These are phyloP conservation scores for Atrina japonica DNA, from an alignment of 2,888 invertebrate genomes.

Conservation along the genomic window DNA sequence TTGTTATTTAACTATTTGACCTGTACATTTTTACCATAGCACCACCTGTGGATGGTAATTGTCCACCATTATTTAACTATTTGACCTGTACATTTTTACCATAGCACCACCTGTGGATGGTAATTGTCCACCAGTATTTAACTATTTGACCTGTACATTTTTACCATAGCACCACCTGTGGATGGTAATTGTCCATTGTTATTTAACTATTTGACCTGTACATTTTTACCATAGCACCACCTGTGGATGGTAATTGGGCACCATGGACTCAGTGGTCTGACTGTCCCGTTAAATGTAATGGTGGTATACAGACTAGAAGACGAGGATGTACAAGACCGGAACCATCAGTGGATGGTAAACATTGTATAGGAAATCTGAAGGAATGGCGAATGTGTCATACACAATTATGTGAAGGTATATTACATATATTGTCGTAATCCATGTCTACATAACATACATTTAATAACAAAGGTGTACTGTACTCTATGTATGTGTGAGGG, in stretches of 20 bases:
- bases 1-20: no score
- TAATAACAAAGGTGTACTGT: no score
- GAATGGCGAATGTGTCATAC: conserved; percentile 89
- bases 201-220: neutral
- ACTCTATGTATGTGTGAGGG: neutral
- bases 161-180: no score
- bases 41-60: no score
- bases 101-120: no score
- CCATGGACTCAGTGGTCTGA: conserved; percentile 90
- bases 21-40: no score
- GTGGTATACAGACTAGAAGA: conserved; percentile 84
- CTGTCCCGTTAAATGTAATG: conserved; percentile 89
- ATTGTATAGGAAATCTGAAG: conserved; percentile 88
- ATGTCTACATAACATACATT: no score
- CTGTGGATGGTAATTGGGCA: conserved; percentile 79
- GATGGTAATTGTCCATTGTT: no score
- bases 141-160: no score
- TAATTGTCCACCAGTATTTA: no score
- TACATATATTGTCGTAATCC: neutral
- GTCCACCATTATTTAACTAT: no score
- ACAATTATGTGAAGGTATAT: conserved; percentile 74
- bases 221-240: conserved; percentile 75
- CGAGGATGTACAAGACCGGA: conserved; percentile 88
- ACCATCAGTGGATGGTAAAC: conserved; percentile 79
- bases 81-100: no score